Percentiles rank a stretch among this genome's conserved stretches.
These are phyloP conservation scores for Hyppa rectilinea DNA, from an alignment of 2,888 invertebrate genomes.

Conservation along the genomic window DNA sequence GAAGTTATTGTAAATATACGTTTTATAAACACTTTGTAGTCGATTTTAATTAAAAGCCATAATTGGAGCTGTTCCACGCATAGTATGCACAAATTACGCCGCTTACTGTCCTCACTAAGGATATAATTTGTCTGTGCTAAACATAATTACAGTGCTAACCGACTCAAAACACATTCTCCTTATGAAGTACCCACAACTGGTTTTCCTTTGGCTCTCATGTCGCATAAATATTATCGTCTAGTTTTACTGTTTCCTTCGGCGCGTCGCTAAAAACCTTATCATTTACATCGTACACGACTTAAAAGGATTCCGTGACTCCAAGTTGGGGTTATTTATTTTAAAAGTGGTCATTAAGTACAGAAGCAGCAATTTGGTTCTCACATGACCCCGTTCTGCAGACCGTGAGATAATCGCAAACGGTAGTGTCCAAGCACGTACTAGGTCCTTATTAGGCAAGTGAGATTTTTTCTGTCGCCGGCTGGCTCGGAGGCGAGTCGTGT, in stretches of 20 bases:
- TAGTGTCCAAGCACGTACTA: slow-evolving; percentile 87
- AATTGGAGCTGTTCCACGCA: slow-evolving; percentile 70
- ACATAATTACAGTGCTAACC: slow-evolving; percentile 73
- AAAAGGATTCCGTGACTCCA: slow-evolving; percentile 80
- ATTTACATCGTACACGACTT: slow-evolving; percentile 78
- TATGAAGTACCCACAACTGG: slow-evolving; percentile 71
- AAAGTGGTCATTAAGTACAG: slow-evolving; percentile 79
- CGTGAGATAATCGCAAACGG: slow-evolving; percentile 89
- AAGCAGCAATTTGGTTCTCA: slow-evolving; percentile 84
- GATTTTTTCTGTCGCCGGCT: slow-evolving; percentile 80
- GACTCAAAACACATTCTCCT: slow-evolving; percentile 75
- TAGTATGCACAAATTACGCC: slow-evolving; percentile 74
- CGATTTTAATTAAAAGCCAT: slow-evolving; percentile 77
- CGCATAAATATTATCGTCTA: slow-evolving; percentile 75
- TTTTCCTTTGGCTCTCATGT: slow-evolving; percentile 69
- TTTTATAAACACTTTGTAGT: slow-evolving; percentile 71
- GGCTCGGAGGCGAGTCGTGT: slow-evolving; percentile 68
- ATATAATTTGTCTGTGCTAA: slow-evolving; percentile 75
- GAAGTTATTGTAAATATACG: slow-evolving; percentile 66
- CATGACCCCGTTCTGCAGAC: slow-evolving; percentile 85
- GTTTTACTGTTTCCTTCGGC: slow-evolving; percentile 70
- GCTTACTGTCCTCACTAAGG: slow-evolving; percentile 72
- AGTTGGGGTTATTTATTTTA: slow-evolving; percentile 76
- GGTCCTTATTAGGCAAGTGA: slow-evolving; percentile 85
- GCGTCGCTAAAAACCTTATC: slow-evolving; percentile 76